Conservation (phyloP, 2,113 vertebrate species). For the Thalassarche chlororhynchos region DNA sequence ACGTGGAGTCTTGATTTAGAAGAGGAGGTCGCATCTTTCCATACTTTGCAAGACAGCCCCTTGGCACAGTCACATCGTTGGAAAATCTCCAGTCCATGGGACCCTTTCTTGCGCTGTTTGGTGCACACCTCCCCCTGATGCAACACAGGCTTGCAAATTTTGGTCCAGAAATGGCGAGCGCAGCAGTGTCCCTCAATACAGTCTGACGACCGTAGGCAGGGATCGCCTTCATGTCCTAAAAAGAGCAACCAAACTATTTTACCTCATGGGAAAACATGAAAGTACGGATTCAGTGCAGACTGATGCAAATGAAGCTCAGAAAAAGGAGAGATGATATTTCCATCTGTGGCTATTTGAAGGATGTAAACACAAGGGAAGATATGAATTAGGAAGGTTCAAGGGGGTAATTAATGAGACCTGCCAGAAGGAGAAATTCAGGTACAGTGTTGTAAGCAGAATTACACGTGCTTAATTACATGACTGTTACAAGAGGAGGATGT, state of each 20-base stretch:
- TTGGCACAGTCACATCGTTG: slow-evolving; percentile 96
- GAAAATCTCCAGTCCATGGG: slow-evolving; percentile 93
- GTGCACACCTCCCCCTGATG: slow-evolving; percentile 93
- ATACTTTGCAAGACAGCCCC: slow-evolving; percentile 94
- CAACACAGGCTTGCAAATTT: slow-evolving; percentile 96
- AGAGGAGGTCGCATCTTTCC: slow-evolving; percentile 96
- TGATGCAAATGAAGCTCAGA: neutral
- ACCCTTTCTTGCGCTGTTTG: slow-evolving; percentile 92
- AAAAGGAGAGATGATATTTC: neutral
- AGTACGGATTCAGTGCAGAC: neutral
- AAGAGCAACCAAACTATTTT: neutral
- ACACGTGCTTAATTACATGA: neutral
- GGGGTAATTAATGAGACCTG: neutral
- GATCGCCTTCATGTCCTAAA: slow-evolving; percentile 91
- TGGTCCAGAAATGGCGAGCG: slow-evolving; percentile 97
- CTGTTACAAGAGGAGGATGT: neutral
- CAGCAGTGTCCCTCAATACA: slow-evolving; percentile 92
- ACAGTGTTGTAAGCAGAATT: neutral
- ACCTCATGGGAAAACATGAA: neutral
- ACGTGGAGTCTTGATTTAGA: slow-evolving; percentile 97
- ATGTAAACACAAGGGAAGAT: neutral
- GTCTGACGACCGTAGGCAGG: slow-evolving; percentile 91
- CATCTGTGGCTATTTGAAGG: neutral
- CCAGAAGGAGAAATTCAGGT: neutral
- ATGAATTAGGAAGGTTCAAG: neutral